Conservation (phyloP, 2,888 invertebrate genomes). For the Lithodes maja region DNA sequence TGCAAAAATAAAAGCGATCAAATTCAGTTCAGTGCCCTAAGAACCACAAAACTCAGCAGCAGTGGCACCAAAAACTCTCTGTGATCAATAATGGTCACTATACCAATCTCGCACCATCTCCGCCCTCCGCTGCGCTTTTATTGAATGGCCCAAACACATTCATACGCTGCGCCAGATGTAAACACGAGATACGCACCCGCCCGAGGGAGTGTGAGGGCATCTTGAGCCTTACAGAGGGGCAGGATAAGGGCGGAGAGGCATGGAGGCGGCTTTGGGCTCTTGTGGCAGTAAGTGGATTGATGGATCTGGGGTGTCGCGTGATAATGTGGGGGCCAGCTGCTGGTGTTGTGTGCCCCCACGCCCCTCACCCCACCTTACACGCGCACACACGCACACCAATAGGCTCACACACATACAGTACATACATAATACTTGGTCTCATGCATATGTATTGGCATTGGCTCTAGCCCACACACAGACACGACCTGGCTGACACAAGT, state of each 20-base stretch:
- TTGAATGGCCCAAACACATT: not conserved
- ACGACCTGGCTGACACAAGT: no score
- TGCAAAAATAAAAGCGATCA: no score
- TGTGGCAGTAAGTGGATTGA: not conserved
- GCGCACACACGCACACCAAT: constrained; percentile 1
- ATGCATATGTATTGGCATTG: no score
- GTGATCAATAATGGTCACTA: not conserved
- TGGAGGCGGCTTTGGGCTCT: no score
- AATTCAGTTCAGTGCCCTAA: no score
- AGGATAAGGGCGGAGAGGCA: no score
- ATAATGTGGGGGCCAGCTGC: not conserved
- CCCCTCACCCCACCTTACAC: not conserved
- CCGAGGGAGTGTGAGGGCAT: no score
- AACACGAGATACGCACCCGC: no score
- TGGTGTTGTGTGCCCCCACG: not conserved
- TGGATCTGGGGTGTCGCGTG: not conserved
- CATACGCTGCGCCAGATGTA: not conserved
- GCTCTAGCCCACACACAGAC: no score
- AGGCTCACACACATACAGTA: not conserved
- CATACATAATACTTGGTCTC: no score
- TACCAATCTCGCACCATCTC: not conserved
- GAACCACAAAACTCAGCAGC: no score
- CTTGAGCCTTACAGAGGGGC: no score
- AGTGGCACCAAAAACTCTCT: not conserved
- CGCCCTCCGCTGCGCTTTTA: not conserved